These are phyloP conservation scores for Himalopsyche tibetana DNA, from an alignment of 2,888 invertebrate genomes.

Conservation along the genomic window DNA sequence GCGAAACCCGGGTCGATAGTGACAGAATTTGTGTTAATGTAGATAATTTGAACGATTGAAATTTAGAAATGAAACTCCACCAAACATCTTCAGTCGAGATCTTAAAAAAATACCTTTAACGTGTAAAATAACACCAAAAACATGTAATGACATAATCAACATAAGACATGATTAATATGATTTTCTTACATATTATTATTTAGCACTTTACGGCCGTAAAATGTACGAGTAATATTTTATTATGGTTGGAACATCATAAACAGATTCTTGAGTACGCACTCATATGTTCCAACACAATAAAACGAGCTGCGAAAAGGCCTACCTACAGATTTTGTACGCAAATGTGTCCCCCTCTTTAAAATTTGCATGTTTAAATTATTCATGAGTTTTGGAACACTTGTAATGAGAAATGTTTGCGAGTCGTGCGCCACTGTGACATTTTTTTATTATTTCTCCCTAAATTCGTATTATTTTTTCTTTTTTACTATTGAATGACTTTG, in stretches of 20 bases:
- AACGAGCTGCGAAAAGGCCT: not conserved
- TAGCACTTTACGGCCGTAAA: not conserved
- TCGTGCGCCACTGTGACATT: not conserved
- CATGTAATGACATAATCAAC: too few species aligned
- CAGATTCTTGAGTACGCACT: conserved; percentile 16
- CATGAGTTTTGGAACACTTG: conserved; percentile 28
- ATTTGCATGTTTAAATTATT: conserved; percentile 26
- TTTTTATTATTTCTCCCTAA: not conserved
- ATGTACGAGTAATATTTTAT: not conserved
- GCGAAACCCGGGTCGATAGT: too few species aligned
- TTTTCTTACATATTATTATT: too few species aligned
- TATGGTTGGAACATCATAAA: conserved; percentile 29
- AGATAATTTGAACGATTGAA: too few species aligned
- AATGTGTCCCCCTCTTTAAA: conserved; percentile 8
- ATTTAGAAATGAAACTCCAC: too few species aligned
- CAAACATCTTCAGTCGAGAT: too few species aligned
- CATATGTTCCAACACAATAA: conserved; percentile 22
- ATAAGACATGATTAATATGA: too few species aligned
- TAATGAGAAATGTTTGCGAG: conserved; percentile 14
- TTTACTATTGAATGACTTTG: not conserved
- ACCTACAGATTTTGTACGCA: conserved; percentile 7
- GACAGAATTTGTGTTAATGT: too few species aligned
- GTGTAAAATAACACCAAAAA: too few species aligned
- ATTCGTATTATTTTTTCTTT: not conserved
- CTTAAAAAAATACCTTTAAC: too few species aligned